Evolutionary conservation across 2,797 vertebrate species (phyloP).

Genomic region (Centroberyx gerrardi): DNA sequence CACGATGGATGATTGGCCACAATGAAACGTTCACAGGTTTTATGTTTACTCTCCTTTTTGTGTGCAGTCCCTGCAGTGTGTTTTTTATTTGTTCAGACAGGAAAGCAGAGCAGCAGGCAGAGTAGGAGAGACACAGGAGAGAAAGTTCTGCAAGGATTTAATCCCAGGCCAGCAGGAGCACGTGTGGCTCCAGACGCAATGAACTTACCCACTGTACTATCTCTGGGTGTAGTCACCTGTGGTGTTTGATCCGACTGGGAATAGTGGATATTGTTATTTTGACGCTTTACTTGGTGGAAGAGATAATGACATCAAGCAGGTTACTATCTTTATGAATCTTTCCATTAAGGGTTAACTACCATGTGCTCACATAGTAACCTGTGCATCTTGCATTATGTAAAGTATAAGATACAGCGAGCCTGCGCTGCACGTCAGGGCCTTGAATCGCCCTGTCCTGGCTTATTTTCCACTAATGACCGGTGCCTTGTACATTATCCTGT

Average conservation of each 20-base stretch:
- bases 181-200: conserved; percentile 12
- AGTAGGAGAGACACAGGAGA: too few species aligned
- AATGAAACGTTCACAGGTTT: neutral
- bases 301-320: too few species aligned
- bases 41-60: neutral
- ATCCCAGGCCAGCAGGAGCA: neutral
- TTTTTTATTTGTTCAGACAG: too few species aligned
- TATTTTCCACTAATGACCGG: conserved; percentile 48
- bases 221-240: conserved; percentile 3
- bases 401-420: too few species aligned
- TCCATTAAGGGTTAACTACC: conserved; percentile 44
- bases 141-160: neutral
- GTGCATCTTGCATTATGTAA: neutral
- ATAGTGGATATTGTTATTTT: too few species aligned
- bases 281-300: too few species aligned
- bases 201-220: conserved; percentile 3
- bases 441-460: conserved; percentile 44
- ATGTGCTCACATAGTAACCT: too few species aligned
- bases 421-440: conserved; percentile 31
- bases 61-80: too few species aligned
- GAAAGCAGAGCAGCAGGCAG: too few species aligned
- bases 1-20: too few species aligned
- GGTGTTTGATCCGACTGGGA: too few species aligned
- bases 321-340: conserved; percentile 43
- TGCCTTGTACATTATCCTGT: conserved; percentile 37